Base-by-base conservation (phyloP, 2,888 invertebrate species). In the Zhuqinia jingwanae region DNA sequence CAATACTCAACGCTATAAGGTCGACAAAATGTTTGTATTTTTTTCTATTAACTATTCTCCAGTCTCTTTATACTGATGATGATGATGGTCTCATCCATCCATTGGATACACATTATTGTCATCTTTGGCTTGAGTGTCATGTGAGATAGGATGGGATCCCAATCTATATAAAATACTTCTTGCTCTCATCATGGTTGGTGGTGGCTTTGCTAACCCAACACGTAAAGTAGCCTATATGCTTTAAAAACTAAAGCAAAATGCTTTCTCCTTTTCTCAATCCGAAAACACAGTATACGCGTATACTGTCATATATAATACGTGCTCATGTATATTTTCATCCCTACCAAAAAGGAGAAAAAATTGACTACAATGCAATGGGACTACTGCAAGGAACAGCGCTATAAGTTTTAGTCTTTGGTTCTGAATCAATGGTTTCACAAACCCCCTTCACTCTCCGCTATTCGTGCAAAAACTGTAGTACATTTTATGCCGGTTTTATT, bases 401-500 rank as follows among this genome's bases (percentile, higher is more conserved):
- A n/a, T n/a, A n/a, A 36, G 42, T 20, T 20, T 6, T 45, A 17
- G 20, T 42, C 42, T 65, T 22, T 13, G 45, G 27, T 15, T n/a
- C 50, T 65, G 65, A 56, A 70, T 75, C 63, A 79, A 85, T 58
- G 73, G 47, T 68, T 65, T 47, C 63, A 17, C 30, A 1, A 2
- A n/a, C 56, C n/a, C 63, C 53, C 27, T 25, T 42, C 53, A 27
- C 22, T 42, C 47, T 50, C 30, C n/a, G n/a, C n/a, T n/a, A n/a
- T 50, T n/a, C n/a, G 3, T 45, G 36, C 42, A n/a, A 45, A 70
- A 47, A 50, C 70, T 45, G 75, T 70, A 68, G 75, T 53, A 63
- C 79, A 79, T 86, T 86, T 86, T 80, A 86, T 76, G 75, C 25
- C 27, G 13, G 53, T 86, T 86, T 86, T 86, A 86, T 86, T 86